Evolutionary conservation across 2,797 vertebrate genomes (phyloP).

Genomic region (Phrynocephalus guinanensis): DNA sequence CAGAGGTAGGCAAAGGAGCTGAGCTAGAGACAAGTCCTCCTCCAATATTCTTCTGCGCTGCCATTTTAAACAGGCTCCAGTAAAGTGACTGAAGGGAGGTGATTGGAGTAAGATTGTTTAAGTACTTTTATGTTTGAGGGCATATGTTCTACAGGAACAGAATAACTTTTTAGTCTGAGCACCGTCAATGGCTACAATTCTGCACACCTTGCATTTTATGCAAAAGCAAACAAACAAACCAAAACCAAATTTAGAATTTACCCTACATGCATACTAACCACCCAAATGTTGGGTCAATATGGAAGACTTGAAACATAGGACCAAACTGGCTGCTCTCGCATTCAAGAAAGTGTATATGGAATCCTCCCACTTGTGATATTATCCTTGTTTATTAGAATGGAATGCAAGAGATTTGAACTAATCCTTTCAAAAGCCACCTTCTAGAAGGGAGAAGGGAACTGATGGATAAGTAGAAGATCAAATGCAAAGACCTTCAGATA

Average conservation of each 20-base stretch:
- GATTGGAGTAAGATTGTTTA: not conserved
- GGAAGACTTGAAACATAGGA: not conserved
- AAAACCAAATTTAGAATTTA: not conserved
- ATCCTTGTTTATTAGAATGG: not conserved
- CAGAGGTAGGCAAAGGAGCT: too few species aligned
- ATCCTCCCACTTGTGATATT: not conserved
- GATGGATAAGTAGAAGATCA: not conserved
- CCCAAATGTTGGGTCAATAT: not conserved
- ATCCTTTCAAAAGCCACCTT: not conserved
- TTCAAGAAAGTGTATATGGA: not conserved
- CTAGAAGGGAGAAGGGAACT: not conserved
- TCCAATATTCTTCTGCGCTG: too few species aligned
- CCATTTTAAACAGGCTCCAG: too few species aligned
- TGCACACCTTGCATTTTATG: not conserved
- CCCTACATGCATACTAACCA: not conserved
- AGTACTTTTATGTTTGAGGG: not conserved
- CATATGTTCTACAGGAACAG: not conserved
- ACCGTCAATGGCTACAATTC: not conserved
- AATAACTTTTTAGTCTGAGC: too few species aligned
- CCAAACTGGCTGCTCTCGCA: not conserved
- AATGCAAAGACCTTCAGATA: not conserved
- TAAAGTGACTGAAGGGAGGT: not conserved
- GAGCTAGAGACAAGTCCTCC: too few species aligned
- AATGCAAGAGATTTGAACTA: not conserved
- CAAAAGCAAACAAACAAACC: not conserved